These are phyloP conservation scores for Parthenolecanium corni DNA, from an alignment of 2,888 invertebrate genomes.

Conservation along the genomic window DNA sequence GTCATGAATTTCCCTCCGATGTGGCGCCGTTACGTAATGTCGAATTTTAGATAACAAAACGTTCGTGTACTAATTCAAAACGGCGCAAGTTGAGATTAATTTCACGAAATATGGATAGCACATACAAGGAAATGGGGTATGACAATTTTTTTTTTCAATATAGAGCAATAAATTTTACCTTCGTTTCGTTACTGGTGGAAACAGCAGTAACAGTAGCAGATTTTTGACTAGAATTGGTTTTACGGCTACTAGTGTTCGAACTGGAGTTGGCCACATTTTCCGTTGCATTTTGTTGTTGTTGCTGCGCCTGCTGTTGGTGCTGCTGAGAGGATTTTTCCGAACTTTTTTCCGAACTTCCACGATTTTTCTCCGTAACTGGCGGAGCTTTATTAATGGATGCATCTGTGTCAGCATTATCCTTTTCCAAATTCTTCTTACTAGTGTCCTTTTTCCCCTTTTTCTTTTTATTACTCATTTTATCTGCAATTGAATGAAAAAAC, in stretches of 20 bases:
- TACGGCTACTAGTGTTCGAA: conserved; percentile 11
- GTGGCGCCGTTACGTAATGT: too few species aligned
- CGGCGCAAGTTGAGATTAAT: neutral
- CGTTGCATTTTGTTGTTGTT: neutral
- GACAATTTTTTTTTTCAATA: too few species aligned
- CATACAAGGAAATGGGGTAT: neutral
- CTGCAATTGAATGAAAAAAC: neutral
- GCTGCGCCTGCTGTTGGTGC: neutral
- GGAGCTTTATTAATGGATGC: conserved; percentile 33
- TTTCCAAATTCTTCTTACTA: conserved; percentile 44
- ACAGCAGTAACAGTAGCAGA: neutral
- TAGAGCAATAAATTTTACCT: neutral
- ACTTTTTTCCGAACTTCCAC: neutral
- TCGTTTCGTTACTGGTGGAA: neutral
- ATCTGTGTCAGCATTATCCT: conserved; percentile 50
- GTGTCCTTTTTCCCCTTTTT: conserved; percentile 39
- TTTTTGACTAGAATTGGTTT: conserved; percentile 29
- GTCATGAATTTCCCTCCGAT: too few species aligned
- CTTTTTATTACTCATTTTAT: conserved; percentile 37
- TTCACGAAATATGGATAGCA: neutral
- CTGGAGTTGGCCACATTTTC: neutral
- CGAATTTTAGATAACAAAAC: too few species aligned
- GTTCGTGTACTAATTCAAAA: too few species aligned
- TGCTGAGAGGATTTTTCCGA: neutral
- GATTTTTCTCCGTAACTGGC: conserved; percentile 1